phyloP scores from a whole-genome alignment of 2,113 vertebrate genomes.

The Piliocolobus tephrosceles region DNA sequence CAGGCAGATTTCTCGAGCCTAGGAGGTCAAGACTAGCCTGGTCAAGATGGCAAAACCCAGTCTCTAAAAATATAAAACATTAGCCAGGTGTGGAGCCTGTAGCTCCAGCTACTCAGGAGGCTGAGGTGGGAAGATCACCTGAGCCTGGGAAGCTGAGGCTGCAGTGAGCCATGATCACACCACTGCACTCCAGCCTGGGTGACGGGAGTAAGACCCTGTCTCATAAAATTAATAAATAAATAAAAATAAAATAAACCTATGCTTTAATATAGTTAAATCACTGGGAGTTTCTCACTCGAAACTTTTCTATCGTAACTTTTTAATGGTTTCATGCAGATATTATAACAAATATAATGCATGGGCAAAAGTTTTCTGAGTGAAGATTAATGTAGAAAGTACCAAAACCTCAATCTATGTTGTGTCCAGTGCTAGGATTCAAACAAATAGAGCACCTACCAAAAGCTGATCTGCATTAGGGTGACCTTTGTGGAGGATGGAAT shows the following conservation, averaged over 20 bases:
- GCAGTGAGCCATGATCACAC: too few relatives aligned
- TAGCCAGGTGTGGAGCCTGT: too few relatives aligned
- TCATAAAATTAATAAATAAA: too few relatives aligned
- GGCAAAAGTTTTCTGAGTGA: constrained; percentile 22
- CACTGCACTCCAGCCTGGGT: too few relatives aligned
- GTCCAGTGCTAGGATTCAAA: background rate
- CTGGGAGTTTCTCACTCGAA: background rate
- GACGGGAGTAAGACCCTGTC: too few relatives aligned
- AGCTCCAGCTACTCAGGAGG: too few relatives aligned
- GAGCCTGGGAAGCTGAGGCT: too few relatives aligned
- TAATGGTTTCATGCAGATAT: background rate
- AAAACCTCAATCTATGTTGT: background rate
- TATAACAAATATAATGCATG: constrained; percentile 3
- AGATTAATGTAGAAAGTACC: constrained; percentile 12
- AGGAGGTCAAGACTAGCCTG: too few relatives aligned
- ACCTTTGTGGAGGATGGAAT: background rate
- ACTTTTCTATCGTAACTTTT: constrained; percentile 35
- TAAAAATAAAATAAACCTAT: background rate
- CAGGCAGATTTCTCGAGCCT: too few relatives aligned
- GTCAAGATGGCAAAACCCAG: too few relatives aligned
- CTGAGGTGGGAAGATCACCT: too few relatives aligned
- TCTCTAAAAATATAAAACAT: too few relatives aligned
- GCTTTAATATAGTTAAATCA: constrained; percentile 17
- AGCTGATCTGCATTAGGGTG: background rate
- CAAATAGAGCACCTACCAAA: background rate